phyloP scores from a whole-genome alignment of 1,140 invertebrate genomes.

The Acromyrmex heyeri region DNA sequence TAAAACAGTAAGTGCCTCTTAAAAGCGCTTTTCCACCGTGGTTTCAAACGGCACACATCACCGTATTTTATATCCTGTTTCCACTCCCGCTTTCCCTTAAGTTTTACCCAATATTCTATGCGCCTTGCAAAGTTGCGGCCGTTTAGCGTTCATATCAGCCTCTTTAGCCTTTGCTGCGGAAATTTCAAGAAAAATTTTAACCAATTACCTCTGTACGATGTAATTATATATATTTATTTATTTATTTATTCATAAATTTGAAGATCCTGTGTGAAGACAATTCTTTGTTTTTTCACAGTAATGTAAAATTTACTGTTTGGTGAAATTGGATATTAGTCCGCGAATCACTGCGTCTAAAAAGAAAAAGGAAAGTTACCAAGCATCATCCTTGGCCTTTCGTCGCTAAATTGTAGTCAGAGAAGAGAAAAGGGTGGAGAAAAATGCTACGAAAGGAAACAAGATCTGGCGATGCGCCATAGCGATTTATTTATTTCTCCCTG shows the following conservation, averaged over 20 bases:
- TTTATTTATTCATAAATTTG: neutral
- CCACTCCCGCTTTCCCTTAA: neutral
- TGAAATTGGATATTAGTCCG: constrained; percentile 35
- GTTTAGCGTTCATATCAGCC: constrained; percentile 42
- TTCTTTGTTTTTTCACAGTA: neutral
- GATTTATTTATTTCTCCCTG: constrained; percentile 82
- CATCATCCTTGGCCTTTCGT: constrained; percentile 66
- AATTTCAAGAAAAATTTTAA: constrained; percentile 15
- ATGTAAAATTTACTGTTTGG: neutral
- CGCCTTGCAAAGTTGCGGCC: constrained; percentile 7
- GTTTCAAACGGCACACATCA: constrained; percentile 76
- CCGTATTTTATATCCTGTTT: constrained; percentile 67
- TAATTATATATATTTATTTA: neutral
- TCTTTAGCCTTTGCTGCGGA: neutral
- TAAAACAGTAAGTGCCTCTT: constrained; percentile 78
- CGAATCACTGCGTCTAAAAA: constrained; percentile 16
- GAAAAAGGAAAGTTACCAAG: constrained; percentile 69
- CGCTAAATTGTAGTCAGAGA: constrained; percentile 66
- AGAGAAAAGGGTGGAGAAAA: constrained; percentile 43
- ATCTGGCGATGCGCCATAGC: constrained; percentile 80
- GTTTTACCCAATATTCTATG: constrained; percentile 47
- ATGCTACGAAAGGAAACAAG: constrained; percentile 67
- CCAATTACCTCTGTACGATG: neutral
- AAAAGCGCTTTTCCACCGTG: constrained; percentile 71
- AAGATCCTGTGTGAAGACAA: neutral